Base-by-base conservation (phyloP, 2,888 invertebrate species). In the Cephalotes varians region DNA sequence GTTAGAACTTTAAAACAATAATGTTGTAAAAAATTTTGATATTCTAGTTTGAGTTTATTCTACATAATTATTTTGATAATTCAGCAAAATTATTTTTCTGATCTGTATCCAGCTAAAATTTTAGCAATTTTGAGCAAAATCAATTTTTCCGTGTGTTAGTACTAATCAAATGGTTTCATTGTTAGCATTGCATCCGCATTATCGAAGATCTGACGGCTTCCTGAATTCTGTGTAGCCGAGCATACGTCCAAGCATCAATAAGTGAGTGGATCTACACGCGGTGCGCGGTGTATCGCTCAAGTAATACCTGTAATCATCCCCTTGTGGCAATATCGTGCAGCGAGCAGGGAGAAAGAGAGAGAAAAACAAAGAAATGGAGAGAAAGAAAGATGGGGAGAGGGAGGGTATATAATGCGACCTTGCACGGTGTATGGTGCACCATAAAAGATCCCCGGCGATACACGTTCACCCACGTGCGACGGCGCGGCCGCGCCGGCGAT, bases 231-330 rank as follows among this genome's bases (percentile, higher is more conserved):
- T 44, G 71, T 54, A 56, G 56, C 18, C 65, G 28, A n/a, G 25
- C 65, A 21, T 40, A 72, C 73, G 15, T 81, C 44, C 73, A 12
- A 31, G 58, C 51, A 71, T 74, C 64, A 74, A 81, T 54, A 51
- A 74, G 64, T 44, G 64, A 40, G 28, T 31, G 64, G 51, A 62
- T 18, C 64, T 44, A 34, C 34, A 34, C 31, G 44, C 28, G 73
- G 76, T 65, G 44, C 54, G 62, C 51, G 56, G 54, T 65, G 44
- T 67, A 82, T 67, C 82, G 60, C 40, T 47, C 40, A 12, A 40
- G 47, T 82, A 82, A 82, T 82, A 79, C 67, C 82, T 79, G 82
- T 82, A 82, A 82, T 82, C 82, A 82, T 77, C 76, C 74, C 81
- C 51, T 73, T 60, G 62, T 44, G 77, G 77, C 67, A 56, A 40